Base-by-base conservation (phyloP, 1,140 invertebrate species). In the Trinorchestia longiramus region DNA sequence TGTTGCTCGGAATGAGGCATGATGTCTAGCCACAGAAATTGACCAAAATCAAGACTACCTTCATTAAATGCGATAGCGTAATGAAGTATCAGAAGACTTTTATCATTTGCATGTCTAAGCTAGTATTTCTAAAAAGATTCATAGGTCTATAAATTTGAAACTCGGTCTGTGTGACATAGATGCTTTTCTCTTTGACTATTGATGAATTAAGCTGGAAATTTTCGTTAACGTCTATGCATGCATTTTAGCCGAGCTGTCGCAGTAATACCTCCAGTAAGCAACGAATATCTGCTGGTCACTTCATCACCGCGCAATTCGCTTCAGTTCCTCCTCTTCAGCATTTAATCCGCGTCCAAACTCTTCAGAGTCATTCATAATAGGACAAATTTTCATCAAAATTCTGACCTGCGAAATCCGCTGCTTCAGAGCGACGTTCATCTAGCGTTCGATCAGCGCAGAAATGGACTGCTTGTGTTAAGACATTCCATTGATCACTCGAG, bases 401-500 rank as follows among this genome's bases (percentile, higher is more conserved):
- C 92, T 94, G 92, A 94, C 92, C 43, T 8, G 44, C 3, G 8
- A 44, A 94, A 94, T 94, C 92, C 92, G 40, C 40, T 45, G 44
- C 62, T 77, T 77, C 28, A 28, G 28, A 77, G 62, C 62, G 62
- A 77, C 62, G 62, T 77, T 77, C 62, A 77, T 77, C 62, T 94
- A 40, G 19, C 92, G 92, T 47, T 94, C 92, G 92, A 94, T 94
- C 92, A 45, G 8, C 92, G 43, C 92, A 94, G 36, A 94, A 45
- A 94, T 90, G n/a, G 92, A 94, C 40, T 94, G 92, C 41, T 43
- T 40, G 43, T 94, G 47, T 45, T 94, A 94, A 94, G 92, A 94
- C 92, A 94, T 94, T 94, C 44, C 43, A 94, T 94, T 94, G 92
- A 94, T 94, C 92, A 94, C 92, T 43, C 43, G 92, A 94, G 44